Evolutionary conservation across 2,113 vertebrate genomes (phyloP), one percentile per base, ranked within the genome.

Genomic region (Chlorodrepanis virens): DNA sequence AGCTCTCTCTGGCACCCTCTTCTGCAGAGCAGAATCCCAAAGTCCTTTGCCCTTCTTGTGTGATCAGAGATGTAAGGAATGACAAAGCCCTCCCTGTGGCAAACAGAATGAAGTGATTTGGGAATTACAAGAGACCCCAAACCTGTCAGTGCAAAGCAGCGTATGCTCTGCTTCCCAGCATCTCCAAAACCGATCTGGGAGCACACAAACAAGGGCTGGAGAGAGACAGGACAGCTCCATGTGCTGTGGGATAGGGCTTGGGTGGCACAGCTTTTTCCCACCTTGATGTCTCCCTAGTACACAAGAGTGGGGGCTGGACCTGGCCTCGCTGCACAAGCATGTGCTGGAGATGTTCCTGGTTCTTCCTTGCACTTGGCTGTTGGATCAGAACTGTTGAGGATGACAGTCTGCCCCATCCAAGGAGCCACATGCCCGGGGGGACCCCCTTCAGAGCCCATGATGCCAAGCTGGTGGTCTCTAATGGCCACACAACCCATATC

Each of bases 171-270:
- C 87, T 81, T 80, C 60, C 64, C 56, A 80, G 29, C 37, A 70
- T 71, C 52, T 92, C 75, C 59, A 68, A 89, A 83, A 33, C 37
- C 54, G 47, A 27, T 39, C 5, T 42, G 31, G 37, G 53, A 86
- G 29, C 54, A 53, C 44, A 22, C 20, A 35, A 35, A 89, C 24
- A 44, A 39, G 29, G 64, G 31, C 31, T 76, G 53, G 37, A 69
- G 39, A 52, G 74, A 63, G 35, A 42, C 27, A 67, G 19, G 42
- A 52, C 14, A 70, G 64, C 52, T 76, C 61, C 40, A 28, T 0
- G 3, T 2, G 8, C 17, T 6, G 8, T 2, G 5, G n/a, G 54
- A 49, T n/a, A 29, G 0, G 4, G 68, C 50, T 23, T 35, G 37
- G 54, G 50, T 14, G 20, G 45, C 20, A 28, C 1, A 2, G 68